phyloP scores from a whole-genome alignment of 2,888 invertebrate species.

The Euphydryas editha region DNA sequence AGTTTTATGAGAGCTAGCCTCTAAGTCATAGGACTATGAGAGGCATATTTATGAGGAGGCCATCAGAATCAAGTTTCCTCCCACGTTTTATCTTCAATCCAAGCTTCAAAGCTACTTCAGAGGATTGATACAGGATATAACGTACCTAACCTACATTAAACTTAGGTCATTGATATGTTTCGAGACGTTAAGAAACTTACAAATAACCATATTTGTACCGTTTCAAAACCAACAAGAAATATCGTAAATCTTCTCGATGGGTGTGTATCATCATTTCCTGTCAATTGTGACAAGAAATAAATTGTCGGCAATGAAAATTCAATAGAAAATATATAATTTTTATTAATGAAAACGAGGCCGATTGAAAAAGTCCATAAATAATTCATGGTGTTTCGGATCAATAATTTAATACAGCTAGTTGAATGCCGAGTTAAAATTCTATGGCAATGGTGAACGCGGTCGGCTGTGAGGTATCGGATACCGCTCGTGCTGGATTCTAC shows the following conservation, averaged over 20 bases:
- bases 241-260: slow-evolving; percentile 20
- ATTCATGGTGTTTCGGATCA: slow-evolving; percentile 39
- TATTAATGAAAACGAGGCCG: slow-evolving; percentile 36
- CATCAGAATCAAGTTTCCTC: slow-evolving; percentile 31
- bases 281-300: slow-evolving; percentile 36
- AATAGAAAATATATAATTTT: slow-evolving; percentile 34
- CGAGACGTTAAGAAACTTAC: slow-evolving; percentile 11
- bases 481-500: slow-evolving; percentile 15
- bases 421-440: slow-evolving; percentile 5
- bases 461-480: slow-evolving; percentile 12
- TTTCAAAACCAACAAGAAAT: slow-evolving; percentile 21
- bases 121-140: slow-evolving; percentile 8
- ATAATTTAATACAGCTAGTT: slow-evolving; percentile 4
- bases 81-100: slow-evolving; percentile 26
- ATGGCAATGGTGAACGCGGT: not conserved
- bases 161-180: slow-evolving; percentile 2
- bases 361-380: slow-evolving; percentile 41
- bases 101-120: slow-evolving; percentile 12
- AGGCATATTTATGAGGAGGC: slow-evolving; percentile 42
- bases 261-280: slow-evolving; percentile 37
- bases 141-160: not conserved
- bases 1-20: slow-evolving; percentile 14
- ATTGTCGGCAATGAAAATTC: slow-evolving; percentile 39
- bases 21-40: slow-evolving; percentile 32
- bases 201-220: not conserved